These are phyloP conservation scores for Morpho deidamia DNA, from an alignment of 2,888 invertebrate species.

Conservation along the genomic window DNA sequence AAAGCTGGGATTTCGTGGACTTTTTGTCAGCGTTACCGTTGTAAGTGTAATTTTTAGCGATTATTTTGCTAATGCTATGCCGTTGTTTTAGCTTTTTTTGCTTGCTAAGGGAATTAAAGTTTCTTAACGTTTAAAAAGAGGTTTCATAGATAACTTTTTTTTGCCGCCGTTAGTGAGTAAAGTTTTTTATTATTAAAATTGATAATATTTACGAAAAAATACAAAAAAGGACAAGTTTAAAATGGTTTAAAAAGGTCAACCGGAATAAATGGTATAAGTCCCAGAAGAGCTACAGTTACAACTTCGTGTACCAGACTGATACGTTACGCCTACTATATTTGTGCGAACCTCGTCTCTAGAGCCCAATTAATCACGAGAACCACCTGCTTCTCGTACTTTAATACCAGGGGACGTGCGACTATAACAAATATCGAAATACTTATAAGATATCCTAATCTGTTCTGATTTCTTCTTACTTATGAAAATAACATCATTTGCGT, in stretches of 20 bases:
- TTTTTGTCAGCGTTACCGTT: constrained; percentile 12
- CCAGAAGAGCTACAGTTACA: too few relatives aligned
- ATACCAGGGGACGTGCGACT: constrained; percentile 31
- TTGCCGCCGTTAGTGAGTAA: not conserved
- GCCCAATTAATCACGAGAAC: constrained; percentile 60
- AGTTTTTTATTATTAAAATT: not conserved
- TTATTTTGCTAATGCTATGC: constrained; percentile 6
- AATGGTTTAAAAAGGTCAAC: too few relatives aligned
- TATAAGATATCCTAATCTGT: not conserved
- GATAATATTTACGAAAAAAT: too few relatives aligned
- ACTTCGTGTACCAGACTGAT: not conserved
- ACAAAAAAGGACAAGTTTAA: too few relatives aligned
- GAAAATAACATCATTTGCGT: not conserved
- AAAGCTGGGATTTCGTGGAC: constrained; percentile 17
- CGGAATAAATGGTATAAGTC: too few relatives aligned
- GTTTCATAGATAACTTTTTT: too few relatives aligned
- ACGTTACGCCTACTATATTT: constrained; percentile 13
- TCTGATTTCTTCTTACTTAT: not conserved
- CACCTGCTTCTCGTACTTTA: constrained; percentile 59
- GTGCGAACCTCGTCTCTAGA: constrained; percentile 33
- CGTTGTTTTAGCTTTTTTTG: not conserved
- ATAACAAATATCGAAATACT: not conserved
- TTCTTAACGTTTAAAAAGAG: too few relatives aligned
- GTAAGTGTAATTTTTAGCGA: constrained; percentile 8
- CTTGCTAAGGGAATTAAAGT: not conserved